Evolutionary conservation across 2,888 invertebrate genomes (phyloP), one percentile per base, ranked within the genome.

Genomic region (Rotaria sp.): DNA sequence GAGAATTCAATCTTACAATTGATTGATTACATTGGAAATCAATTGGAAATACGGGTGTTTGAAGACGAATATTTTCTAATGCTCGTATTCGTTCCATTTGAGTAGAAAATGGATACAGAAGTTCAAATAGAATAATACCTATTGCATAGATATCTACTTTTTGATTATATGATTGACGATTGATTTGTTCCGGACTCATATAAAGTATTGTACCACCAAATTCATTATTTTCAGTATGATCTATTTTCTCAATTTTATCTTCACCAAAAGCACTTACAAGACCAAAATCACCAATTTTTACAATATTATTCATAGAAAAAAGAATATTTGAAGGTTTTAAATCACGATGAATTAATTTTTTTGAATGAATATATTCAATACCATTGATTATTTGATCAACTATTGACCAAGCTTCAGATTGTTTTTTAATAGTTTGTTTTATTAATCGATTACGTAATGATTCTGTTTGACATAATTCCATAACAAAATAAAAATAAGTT

Each of bases 251-350:
- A 50, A n/a, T 30, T 89, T 48, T 92, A 92, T 88, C 94, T 94
- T 84, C 93, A 95, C 94, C 8, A 97, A 75, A 75, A 10, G 75
- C 75, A 5, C 41, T 41, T 97, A 96, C 98, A n/a, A 99, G 93
- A 0, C 98, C 98, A 92, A 99, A 97, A 92, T 99, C 98, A 0
- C 98, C 98, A 86, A 99, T 95, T 93, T 98, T 98, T 15, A 98
- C 94, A 89, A 93, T 93, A 1, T 95, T 95, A 91, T 96, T 95
- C 88, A 94, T 93, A 0, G 96, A 95, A 91, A 98, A 97, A 92
- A 98, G 96, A 89, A 96, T 95, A 90, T 96, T 96, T 87, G 95
- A 95, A 0, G 96, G 95, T 93, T 98, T 98, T 74, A 98, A 93
- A 92, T 98, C 98, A 84, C 98, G 93, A 91, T 99, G 99, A 90